Evolutionary conservation across 2,888 invertebrate species (phyloP).

Genomic region (Muschampia plurimacula): DNA sequence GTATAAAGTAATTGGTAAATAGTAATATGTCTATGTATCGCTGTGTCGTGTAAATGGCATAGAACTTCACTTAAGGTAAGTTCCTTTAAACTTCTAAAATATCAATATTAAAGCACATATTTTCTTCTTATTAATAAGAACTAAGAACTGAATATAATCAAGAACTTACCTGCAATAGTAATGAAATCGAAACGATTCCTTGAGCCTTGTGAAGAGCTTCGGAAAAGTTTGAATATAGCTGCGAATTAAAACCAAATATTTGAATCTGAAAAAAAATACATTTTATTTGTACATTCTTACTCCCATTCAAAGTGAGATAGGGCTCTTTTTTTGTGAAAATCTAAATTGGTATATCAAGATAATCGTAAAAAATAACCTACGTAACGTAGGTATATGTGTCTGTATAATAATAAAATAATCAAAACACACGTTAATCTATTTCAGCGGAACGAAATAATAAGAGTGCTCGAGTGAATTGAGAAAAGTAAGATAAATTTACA

Average conservation of each 20-base stretch:
- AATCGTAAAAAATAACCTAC: not conserved
- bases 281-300: slow-evolving; percentile 27
- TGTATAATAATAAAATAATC: not conserved
- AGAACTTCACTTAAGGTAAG: too few relatives aligned
- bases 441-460: slow-evolving; percentile 33
- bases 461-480: slow-evolving; percentile 38
- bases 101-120: too few relatives aligned
- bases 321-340: not conserved
- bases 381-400: not conserved
- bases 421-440: not conserved
- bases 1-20: too few relatives aligned
- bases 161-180: slow-evolving; percentile 94
- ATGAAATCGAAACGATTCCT: slow-evolving; percentile 97
- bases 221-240: slow-evolving; percentile 98
- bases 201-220: slow-evolving; percentile 97
- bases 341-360: slow-evolving; percentile 1
- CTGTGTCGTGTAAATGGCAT: too few relatives aligned
- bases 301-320: not conserved
- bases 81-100: too few relatives aligned
- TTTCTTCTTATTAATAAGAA: too few relatives aligned
- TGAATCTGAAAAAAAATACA: slow-evolving; percentile 92
- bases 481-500: slow-evolving; percentile 56
- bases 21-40: too few relatives aligned
- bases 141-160: slow-evolving; percentile 1
- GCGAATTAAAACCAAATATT: slow-evolving; percentile 99